Evolutionary conservation across 2,113 vertebrate genomes (phyloP), one percentile per base, ranked within the genome.

Genomic region (Ameiurus melas): DNA sequence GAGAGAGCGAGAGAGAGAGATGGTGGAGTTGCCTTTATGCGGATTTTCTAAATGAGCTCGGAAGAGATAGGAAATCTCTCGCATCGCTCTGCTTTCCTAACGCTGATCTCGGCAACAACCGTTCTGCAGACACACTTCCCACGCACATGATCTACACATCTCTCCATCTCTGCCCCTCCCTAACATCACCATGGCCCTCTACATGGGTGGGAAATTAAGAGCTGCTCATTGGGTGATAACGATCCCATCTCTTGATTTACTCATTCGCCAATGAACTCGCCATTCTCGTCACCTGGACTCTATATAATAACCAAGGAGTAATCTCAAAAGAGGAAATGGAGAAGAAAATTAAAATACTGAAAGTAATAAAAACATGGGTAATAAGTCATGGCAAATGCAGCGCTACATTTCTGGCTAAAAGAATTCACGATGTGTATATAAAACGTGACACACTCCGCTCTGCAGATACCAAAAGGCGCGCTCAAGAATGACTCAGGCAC

Each of bases 101-200:
- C 4, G 90, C 92, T 94, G 92, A 94, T 90, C 91, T 94, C 92
- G 93, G 93, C 93, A 91, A 84, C 43, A 90, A 85, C 83, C 70
- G 47, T 80, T 88, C 85, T 92, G 93, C 88, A 90, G 71, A 85
- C 84, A 58, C 77, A 33, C 66, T 85, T 80, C 89, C 53, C 55
- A 60, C 27, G 8, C 53, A 30, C 51, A 55, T 30, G 13, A 79
- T 30, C 51, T 80, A 77, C 70, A 73, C 85, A 89, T 55, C 70
- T 58, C 36, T 77, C 47, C 57, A 47, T 78, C 57, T 55, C 7
- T 83, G 55, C 55, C 51, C 33, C 39, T 33, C 78, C 43, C 4
- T 14, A 80, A 14, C 84, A 53, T 33, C n/a, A 0, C 33, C 4
- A 10, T 60, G 53, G 36, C 62, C 84, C 30, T 57, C 33, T 51